Percentiles rank a stretch among this genome's conserved stretches.
phyloP scores from a whole-genome alignment of 2,888 invertebrate species.

The Phengaris arion region DNA sequence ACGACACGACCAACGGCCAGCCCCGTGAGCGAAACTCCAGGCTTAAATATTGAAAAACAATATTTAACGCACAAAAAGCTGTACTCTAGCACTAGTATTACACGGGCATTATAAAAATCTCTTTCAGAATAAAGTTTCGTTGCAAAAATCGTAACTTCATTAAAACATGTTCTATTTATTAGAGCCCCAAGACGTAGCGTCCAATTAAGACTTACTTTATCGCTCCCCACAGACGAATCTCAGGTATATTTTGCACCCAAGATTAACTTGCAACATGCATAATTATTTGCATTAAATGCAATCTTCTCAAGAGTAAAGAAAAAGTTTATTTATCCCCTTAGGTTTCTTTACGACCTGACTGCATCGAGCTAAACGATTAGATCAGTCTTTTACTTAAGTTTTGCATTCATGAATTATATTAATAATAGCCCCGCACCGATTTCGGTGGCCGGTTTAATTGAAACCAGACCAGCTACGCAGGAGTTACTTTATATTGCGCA shows the following conservation, averaged over 20 bases:
- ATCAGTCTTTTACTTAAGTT: background rate
- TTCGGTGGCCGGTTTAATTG: no score
- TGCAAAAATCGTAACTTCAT: slow-evolving; percentile 13
- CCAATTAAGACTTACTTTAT: slow-evolving; percentile 27
- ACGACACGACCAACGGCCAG: background rate
- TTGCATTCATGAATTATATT: background rate
- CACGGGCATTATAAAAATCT: background rate
- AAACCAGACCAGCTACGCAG: no score
- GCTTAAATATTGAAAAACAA: background rate
- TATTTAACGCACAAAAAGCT: background rate
- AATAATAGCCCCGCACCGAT: no score
- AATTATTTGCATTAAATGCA: slow-evolving; percentile 21
- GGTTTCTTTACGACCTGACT: background rate
- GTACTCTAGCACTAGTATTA: no score
- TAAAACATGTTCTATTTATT: slow-evolving; percentile 23
- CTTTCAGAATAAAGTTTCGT: background rate
- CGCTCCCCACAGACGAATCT: slow-evolving; percentile 17
- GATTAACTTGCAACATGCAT: slow-evolving; percentile 19
- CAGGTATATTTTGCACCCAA: slow-evolving; percentile 1
- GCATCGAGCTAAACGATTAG: background rate
- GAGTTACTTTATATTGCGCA: no score
- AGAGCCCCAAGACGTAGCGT: background rate
- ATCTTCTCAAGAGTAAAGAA: background rate
- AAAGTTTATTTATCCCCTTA: background rate
- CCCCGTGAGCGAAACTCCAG: background rate